A percentile compares a stretch with the other conserved stretches of the same genome.
Evolutionary conservation across 2,888 invertebrate genomes (phyloP).

Genomic region (Athripsodes cinereus): DNA sequence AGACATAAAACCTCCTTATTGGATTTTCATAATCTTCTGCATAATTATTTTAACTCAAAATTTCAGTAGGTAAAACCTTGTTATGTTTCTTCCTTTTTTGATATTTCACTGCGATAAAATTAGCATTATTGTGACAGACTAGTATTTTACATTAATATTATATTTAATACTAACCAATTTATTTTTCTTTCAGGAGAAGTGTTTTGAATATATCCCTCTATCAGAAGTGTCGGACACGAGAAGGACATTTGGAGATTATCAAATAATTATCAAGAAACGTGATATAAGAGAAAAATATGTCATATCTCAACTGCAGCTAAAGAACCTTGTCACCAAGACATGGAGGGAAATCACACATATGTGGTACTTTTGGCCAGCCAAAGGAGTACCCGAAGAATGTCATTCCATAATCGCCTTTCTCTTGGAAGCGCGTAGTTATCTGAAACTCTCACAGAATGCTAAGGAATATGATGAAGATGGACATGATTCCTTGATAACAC

Average conservation of each 20-base stretch:
- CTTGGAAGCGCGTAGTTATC: slow-evolving; percentile 67
- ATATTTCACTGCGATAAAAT: too few relatives aligned
- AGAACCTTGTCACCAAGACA: slow-evolving; percentile 74
- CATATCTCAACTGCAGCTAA: slow-evolving; percentile 76
- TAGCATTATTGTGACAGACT: too few relatives aligned
- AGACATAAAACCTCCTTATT: too few relatives aligned
- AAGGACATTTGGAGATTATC: slow-evolving; percentile 80
- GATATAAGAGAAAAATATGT: slow-evolving; percentile 90
- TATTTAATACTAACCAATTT: background rate
- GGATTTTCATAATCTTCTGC: too few relatives aligned
- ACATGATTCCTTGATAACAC: slow-evolving; percentile 27
- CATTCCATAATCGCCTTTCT: slow-evolving; percentile 82
- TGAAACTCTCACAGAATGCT: slow-evolving; percentile 47
- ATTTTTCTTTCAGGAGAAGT: slow-evolving; percentile 61
- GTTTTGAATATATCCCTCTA: slow-evolving; percentile 86
- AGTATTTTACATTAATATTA: background rate
- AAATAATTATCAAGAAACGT: slow-evolving; percentile 79
- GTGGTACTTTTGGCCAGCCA: slow-evolving; percentile 93
- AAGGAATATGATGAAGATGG: slow-evolving; percentile 51
- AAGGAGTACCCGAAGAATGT: slow-evolving; percentile 78
- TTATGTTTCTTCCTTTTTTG: too few relatives aligned
- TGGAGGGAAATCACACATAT: slow-evolving; percentile 85
- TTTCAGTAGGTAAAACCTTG: too few relatives aligned
- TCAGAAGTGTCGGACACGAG: slow-evolving; percentile 88
- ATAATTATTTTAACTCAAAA: too few relatives aligned